Percentiles rank a stretch among this genome's conserved stretches.
Conservation (phyloP, 2,888 invertebrate genomes). For the Limnephilus rhombicus region DNA sequence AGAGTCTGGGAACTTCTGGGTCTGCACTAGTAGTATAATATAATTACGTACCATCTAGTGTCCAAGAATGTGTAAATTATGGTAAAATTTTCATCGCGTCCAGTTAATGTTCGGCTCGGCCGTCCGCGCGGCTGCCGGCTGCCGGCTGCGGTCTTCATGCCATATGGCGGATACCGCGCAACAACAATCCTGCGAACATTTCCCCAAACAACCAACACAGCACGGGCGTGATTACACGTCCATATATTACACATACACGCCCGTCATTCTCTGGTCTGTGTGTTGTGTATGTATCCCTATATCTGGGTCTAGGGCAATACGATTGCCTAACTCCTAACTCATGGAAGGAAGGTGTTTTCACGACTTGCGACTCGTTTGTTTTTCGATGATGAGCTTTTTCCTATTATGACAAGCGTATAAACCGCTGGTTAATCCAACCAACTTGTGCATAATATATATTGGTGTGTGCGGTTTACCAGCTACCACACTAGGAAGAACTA, state of each 20-base stretch:
- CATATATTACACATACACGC: not conserved
- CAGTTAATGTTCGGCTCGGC: not conserved
- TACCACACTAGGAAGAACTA: not conserved
- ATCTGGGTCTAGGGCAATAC: slow-evolving; percentile 28
- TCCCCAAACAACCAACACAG: not conserved
- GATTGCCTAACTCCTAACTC: slow-evolving; percentile 9
- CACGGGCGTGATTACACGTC: not conserved
- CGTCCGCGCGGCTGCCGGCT: not conserved
- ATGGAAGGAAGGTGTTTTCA: not conserved
- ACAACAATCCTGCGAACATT: slow-evolving; percentile 34
- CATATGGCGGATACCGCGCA: slow-evolving; percentile 32
- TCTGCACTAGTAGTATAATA: not conserved
- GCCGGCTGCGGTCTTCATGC: not conserved
- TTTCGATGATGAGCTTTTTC: not conserved
- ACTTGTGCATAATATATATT: not conserved
- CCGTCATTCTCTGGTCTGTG: not conserved
- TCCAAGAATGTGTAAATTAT: not conserved
- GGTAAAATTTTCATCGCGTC: not conserved
- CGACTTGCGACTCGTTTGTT: not conserved
- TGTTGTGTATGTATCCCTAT: not conserved
- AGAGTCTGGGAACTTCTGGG: no score
- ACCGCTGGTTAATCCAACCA: not conserved
- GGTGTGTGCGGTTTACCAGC: not conserved
- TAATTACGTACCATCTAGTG: not conserved
- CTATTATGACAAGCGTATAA: not conserved